Evolutionary conservation across 2,888 invertebrate genomes (phyloP), one percentile per base, ranked within the genome.

Genomic region (Notodromas monacha): DNA sequence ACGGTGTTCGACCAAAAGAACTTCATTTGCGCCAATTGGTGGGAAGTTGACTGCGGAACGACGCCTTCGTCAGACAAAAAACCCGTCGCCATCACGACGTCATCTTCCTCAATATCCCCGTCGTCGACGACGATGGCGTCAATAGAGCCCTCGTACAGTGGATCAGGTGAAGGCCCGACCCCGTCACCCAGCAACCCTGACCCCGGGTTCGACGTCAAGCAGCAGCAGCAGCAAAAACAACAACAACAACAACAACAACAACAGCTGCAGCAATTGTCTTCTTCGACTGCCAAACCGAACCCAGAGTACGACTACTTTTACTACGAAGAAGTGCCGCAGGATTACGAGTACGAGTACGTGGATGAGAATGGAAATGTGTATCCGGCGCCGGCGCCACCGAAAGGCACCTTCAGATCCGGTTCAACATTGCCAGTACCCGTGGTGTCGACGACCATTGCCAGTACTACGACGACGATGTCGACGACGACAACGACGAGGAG

Each of bases 231-330:
- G n/a, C n/a, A n/a, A n/a, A n/a, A n/a, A n/a, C n/a, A n/a, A n/a
- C n/a, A n/a, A n/a, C n/a, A n/a, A n/a, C n/a, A n/a, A n/a, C n/a
- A 61, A 52, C 41, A 60, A 60, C 38, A 62, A 63, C 37, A 64
- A 65, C 41, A 64, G 66, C 40, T 58, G 56, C 31, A 65, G 64
- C 44, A 6, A 4, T 21, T 26, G 4, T 15, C 12, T n/a, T 11
- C 11, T 16, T n/a, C 30, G 13, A 16, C 30, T 4, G 14, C 14
- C 4, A n/a, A n/a, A n/a, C n/a, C n/a, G n/a, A n/a, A n/a, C n/a
- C n/a, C 30, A 8, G 27, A 13, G 3, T 74, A 74, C 43, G 74
- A 74, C 45, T 74, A 74, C 42, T 73, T 73, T 3, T 74, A 74
- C 43, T 74, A 74, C 42, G 74, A 73, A 44, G 61, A 63, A 33